These are phyloP conservation scores for Ferdinandea cuprea DNA, from an alignment of 2,888 invertebrate species.

Conservation along the genomic window DNA sequence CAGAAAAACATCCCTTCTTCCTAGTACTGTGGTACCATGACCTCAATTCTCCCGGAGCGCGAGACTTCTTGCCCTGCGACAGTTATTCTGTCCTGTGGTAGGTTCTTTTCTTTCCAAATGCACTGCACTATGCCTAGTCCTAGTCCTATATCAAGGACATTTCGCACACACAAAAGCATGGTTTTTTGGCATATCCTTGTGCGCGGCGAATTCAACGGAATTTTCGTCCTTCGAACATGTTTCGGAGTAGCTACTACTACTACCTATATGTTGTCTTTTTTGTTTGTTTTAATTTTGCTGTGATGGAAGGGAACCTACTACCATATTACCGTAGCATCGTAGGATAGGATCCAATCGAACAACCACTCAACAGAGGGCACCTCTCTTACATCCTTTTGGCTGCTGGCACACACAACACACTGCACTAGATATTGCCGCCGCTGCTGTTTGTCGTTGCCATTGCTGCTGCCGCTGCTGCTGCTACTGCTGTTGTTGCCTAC, in stretches of 20 bases:
- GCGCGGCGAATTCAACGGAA: constrained; percentile 53
- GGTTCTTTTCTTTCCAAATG: constrained; percentile 58
- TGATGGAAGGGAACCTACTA: constrained; percentile 11
- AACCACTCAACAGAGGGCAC: constrained; percentile 64
- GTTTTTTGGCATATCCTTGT: constrained; percentile 19
- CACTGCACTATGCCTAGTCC: constrained; percentile 28
- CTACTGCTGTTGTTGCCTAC: constrained; percentile 50
- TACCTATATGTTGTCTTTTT: too few relatives aligned
- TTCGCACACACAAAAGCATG: constrained; percentile 21
- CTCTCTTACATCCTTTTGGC: constrained; percentile 64
- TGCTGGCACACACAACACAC: constrained; percentile 54
- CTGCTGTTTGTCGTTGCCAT: too few relatives aligned
- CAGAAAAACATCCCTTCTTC: too few relatives aligned
- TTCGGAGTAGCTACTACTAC: constrained; percentile 35
- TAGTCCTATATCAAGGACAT: constrained; percentile 64
- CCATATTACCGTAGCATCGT: neutral
- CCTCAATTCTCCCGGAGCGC: constrained; percentile 60
- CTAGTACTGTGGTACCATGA: constrained; percentile 62
- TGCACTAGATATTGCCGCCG: constrained; percentile 51
- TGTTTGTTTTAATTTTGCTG: too few relatives aligned
- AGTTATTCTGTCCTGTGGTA: constrained; percentile 67
- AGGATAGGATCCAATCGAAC: constrained; percentile 68
- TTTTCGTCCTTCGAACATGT: constrained; percentile 60
- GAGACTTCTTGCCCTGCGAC: constrained; percentile 67
- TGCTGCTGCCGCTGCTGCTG: constrained; percentile 49